These are phyloP conservation scores for Carassius gibelio DNA, from an alignment of 2,113 vertebrate genomes.

Conservation along the genomic window DNA sequence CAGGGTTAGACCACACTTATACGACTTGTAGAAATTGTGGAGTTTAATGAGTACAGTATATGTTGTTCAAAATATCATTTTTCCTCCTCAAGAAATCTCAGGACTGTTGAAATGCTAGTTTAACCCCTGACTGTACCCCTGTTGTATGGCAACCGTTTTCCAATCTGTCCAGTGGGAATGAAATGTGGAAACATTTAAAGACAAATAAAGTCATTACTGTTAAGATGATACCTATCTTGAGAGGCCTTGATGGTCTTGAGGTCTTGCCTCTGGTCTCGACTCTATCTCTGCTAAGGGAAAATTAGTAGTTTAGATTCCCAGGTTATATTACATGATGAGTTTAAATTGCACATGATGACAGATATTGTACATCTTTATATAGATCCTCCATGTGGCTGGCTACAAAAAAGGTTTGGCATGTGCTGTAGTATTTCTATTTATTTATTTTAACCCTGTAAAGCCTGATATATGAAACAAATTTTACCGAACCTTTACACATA, in stretches of 20 bases:
- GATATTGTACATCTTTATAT: neutral
- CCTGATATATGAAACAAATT: neutral
- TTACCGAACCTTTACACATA: too few species aligned
- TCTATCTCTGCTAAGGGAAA: neutral
- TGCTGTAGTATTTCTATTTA: neutral
- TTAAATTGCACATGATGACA: neutral
- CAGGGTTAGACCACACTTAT: conserved; percentile 20
- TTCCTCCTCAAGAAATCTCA: conserved; percentile 2
- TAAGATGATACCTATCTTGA: neutral
- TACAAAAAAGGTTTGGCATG: neutral
- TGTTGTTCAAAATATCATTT: conserved; percentile 13
- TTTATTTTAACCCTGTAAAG: neutral
- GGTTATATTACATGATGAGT: neutral
- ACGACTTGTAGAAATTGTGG: conserved; percentile 13
- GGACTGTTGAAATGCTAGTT: neutral
- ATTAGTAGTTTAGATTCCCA: neutral
- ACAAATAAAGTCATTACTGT: conserved; percentile 3
- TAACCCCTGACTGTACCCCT: neutral
- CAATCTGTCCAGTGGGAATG: neutral
- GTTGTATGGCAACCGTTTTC: neutral
- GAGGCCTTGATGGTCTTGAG: neutral
- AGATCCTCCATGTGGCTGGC: too few species aligned
- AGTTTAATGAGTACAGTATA: conserved; percentile 12
- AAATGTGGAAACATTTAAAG: neutral
- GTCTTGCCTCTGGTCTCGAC: neutral